Evolutionary conservation across 2,888 invertebrate genomes (phyloP), one percentile per base, ranked within the genome.

Genomic region (Vannuccia rotundouncinata): DNA sequence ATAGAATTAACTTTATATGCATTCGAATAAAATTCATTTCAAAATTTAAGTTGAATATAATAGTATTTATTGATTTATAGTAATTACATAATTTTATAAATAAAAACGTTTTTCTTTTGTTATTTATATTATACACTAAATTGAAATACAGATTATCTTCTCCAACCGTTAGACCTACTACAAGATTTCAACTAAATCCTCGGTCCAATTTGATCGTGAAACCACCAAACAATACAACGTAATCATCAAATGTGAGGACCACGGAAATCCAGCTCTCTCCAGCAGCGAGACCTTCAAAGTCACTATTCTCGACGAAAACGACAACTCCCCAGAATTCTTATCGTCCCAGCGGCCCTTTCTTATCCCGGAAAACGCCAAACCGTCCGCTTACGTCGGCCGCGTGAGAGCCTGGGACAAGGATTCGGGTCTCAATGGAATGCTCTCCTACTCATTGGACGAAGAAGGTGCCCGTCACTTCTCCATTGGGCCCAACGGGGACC

Each of bases 271-370:
- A 1, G 22, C 60, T 2, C 30, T 78, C 2, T 60, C 29, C 28
- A 66, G 66, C 60, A 1, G 28, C 10, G n/a, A 66, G 13, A 27
- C 17, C 10, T 60, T 78, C 29, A 13, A 27, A 27, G 60, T 78
- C 60, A 66, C 60, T 60, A 29, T 78, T 1, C 78, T 78, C 29
- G 78, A 78, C 22, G 78, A 28, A n/a, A 78, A 78, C 60, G 78
- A 78, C 29, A 78, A 78, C 29, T 10, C 78, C 1, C 78, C 78
- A 22, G 60, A 78, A 59, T 31, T 77, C 45, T 22, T 66, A 22
- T 66, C 66, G 22, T 17, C 66, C 2, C 66, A n/a, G 25, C 66
- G 66, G 22, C 66, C 66, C 66, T 66, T 66, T 22, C 66, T 66
- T 2, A 2, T 66, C 10, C 66, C 66, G 17, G 66, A 66, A 22